Base-by-base conservation (phyloP, 2,888 invertebrate genomes). In the Tethea ocularis region DNA sequence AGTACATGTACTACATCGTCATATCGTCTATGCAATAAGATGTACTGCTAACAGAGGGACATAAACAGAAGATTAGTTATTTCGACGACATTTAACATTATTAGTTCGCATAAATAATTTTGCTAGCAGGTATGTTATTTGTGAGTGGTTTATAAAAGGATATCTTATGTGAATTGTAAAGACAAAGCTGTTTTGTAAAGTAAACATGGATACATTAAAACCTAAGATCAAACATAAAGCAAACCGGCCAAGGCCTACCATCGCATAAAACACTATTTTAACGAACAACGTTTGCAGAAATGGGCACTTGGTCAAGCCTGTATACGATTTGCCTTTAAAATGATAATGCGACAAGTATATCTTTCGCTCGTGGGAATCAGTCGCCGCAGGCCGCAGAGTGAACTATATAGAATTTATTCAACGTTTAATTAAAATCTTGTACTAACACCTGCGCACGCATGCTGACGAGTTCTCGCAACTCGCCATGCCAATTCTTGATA, bases 271-370 rank as follows among this genome's bases (percentile, higher is more conserved):
- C 63, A 64, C 64, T 29, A 69, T 54, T 66, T 66, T 51, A 60
- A 61, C 65, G 59, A 54, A 55, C 51, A 58, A 66, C 63, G 66
- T 69, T 69, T 72, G 71, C 72, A 72, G 71, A 72, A 72, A 77
- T 74, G 69, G 67, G 62, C 65, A 75, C 66, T 75, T 71, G 67
- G 75, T 77, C 73, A 78, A 78, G 79, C 77, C 71, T 74, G 71
- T 70, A 71, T 69, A 71, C 72, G 75, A 71, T 74, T 69, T 68
- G 67, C 75, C 73, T 77, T 75, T 79, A 81, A 78, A 80, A 86
- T 84, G 80, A 75, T 84, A 83, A 84, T 84, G 68, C 70, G 79
- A 79, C 82, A 80, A 73, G 74, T 74, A 74, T 74, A 72, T 71
- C 67, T 73, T 64, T 69, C 65, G 68, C 66, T 74, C 76, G 82